phyloP scores from a whole-genome alignment of 2,888 invertebrate genomes.

The Physocephala rufipes region DNA sequence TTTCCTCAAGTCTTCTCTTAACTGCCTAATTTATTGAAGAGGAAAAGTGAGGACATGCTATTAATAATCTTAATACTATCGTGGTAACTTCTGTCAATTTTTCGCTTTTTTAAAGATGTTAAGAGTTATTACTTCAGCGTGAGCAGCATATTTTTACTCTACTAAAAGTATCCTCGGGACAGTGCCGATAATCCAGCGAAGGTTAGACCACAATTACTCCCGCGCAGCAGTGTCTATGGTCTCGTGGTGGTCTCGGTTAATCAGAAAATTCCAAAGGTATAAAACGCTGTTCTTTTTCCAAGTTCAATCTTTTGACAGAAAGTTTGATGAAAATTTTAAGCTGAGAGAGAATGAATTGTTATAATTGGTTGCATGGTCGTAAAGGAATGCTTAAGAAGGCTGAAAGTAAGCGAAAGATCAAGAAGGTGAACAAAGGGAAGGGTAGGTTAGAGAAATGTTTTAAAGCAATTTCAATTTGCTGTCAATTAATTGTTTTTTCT shows the following conservation, averaged over 20 bases:
- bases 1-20: not conserved
- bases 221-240: not conserved
- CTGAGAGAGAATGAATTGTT: not conserved
- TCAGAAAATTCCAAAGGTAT: not conserved
- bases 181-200: not conserved
- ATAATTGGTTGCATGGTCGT: no score
- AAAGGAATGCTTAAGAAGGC: no score
- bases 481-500: slow-evolving; percentile 44
- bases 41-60: slow-evolving; percentile 40
- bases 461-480: not conserved
- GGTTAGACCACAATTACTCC: not conserved
- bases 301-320: not conserved
- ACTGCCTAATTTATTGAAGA: not conserved
- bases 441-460: no score
- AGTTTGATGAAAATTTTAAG: slow-evolving; percentile 20
- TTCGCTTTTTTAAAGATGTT: slow-evolving; percentile 9
- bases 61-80: slow-evolving; percentile 59
- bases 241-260: not conserved
- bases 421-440: not conserved
- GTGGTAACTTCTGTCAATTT: slow-evolving; percentile 51
- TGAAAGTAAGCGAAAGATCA: not conserved
- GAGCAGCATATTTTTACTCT: slow-evolving; percentile 22
- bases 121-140: slow-evolving; percentile 31
- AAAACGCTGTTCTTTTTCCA: not conserved
- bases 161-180: no score